A percentile compares a stretch with the other conserved stretches of the same genome.
Evolutionary conservation across 2,888 invertebrate species (phyloP).

Genomic region (Acleris emargana): DNA sequence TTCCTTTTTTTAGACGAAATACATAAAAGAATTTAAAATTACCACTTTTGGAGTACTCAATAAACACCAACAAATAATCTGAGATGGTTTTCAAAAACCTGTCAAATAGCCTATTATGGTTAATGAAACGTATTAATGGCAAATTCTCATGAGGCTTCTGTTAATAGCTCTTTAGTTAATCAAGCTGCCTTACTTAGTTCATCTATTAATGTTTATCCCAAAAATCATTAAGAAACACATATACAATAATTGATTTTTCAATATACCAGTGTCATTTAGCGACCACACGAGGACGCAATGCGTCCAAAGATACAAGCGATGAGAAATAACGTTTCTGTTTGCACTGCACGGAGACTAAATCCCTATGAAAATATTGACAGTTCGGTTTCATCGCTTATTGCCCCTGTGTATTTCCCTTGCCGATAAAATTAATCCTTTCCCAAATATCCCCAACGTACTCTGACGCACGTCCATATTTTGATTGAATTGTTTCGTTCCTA

Average conservation of each 20-base stretch:
- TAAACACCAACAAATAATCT: no score
- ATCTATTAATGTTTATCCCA: not conserved
- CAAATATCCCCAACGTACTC: constrained; percentile 61
- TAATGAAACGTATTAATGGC: no score
- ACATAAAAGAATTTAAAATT: no score
- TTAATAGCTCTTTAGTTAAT: no score
- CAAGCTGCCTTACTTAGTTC: not conserved
- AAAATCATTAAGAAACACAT: not conserved
- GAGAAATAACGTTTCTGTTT: constrained; percentile 17
- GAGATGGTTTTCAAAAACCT: no score
- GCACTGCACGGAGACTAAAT: constrained; percentile 21
- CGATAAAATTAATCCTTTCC: constrained; percentile 74
- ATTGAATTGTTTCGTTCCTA: constrained; percentile 75
- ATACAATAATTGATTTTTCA: not conserved
- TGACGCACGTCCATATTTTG: constrained; percentile 64
- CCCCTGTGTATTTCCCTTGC: constrained; percentile 59
- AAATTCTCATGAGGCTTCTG: no score
- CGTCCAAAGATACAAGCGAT: constrained; percentile 13
- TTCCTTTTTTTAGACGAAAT: no score
- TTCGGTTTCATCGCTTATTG: constrained; percentile 50
- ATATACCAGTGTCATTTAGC: constrained; percentile 15
- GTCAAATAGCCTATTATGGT: no score
- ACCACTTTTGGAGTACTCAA: no score
- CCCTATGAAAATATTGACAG: constrained; percentile 37
- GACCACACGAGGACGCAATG: not conserved